phyloP scores from a whole-genome alignment of 2,797 vertebrate species.

The Falco biarmicus region DNA sequence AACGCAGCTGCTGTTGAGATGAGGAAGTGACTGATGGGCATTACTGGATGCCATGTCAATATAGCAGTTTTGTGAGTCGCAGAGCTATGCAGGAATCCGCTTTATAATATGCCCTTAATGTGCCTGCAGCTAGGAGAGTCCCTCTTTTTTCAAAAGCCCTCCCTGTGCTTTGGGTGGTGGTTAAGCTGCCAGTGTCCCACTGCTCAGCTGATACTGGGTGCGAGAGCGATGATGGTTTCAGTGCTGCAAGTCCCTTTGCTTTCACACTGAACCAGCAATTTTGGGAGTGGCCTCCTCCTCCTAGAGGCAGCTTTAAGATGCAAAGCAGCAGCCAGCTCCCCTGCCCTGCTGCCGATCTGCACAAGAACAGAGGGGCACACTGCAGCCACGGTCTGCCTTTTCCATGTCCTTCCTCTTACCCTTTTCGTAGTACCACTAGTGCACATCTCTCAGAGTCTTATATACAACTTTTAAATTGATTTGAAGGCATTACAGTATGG shows the following conservation, averaged over 20 bases:
- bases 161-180: neutral
- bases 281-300: neutral
- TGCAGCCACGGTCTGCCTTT: neutral
- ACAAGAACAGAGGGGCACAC: neutral
- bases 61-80: neutral
- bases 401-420: neutral
- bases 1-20: slow-evolving; percentile 58
- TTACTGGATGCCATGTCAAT: neutral
- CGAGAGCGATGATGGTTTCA: neutral
- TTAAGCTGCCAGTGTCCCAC: neutral
- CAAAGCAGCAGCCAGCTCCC: neutral
- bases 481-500: neutral
- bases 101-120: neutral
- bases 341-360: neutral
- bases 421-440: neutral
- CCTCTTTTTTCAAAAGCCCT: neutral
- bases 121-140: neutral
- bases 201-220: neutral
- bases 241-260: neutral
- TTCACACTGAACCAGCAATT: neutral
- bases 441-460: neutral
- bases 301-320: neutral
- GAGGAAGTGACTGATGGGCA: neutral
- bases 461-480: neutral
- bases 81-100: neutral